Conservation (phyloP, 2,888 invertebrate genomes). For the Drosophila emarginata region DNA sequence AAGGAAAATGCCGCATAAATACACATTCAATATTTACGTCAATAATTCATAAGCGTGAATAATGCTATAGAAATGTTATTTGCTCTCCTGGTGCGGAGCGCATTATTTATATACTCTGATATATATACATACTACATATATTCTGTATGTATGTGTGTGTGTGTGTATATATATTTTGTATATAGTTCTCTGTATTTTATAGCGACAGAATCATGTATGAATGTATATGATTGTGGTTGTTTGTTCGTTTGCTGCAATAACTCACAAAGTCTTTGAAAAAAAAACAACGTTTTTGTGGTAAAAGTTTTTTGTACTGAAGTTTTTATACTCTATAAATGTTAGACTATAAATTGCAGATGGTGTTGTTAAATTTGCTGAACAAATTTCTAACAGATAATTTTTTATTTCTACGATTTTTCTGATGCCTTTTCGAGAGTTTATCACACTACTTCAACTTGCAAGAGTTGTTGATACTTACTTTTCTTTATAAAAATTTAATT, state of each 20-base stretch:
- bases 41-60: constrained; percentile 49
- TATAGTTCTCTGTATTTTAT: constrained; percentile 22
- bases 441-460: no score
- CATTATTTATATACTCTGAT: constrained; percentile 2
- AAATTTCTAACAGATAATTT: no score
- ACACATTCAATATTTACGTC: constrained; percentile 39
- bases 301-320: constrained; percentile 15
- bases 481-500: no score
- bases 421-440: no score
- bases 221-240: constrained; percentile 36
- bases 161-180: not conserved
- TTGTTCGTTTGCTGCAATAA: constrained; percentile 35
- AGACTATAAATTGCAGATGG: no score
- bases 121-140: not conserved
- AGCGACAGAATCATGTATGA: constrained; percentile 3
- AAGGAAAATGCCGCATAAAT: constrained; percentile 42
- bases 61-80: constrained; percentile 39
- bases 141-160: not conserved
- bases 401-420: no score
- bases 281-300: constrained; percentile 8
- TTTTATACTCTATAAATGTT: not conserved
- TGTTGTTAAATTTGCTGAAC: no score
- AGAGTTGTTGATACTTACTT: no score
- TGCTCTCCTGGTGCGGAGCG: constrained; percentile 7
- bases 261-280: constrained; percentile 38